Evolutionary conservation across 2,113 vertebrate genomes (phyloP).

Genomic region (Salvelinus sp.): DNA sequence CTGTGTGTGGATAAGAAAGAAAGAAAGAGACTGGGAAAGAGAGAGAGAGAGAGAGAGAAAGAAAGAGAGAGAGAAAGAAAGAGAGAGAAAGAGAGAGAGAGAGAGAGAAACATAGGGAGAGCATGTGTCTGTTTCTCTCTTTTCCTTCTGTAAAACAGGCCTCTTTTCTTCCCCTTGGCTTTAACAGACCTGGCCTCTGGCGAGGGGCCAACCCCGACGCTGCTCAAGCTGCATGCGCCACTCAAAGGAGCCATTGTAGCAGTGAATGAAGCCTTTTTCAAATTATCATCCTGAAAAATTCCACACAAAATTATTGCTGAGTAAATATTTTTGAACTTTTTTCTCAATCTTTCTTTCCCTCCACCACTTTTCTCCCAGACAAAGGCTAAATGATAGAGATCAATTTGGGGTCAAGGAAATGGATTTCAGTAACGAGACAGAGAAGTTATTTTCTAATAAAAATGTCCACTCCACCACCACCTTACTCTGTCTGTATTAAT

Average conservation of each 20-base stretch:
- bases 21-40: background rate
- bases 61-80: background rate
- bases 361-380: background rate
- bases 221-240: conserved; percentile 44
- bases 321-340: conserved; percentile 77
- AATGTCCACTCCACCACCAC: no score
- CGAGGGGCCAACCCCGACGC: conserved; percentile 50
- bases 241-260: conserved; percentile 83
- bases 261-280: conserved; percentile 66
- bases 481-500: no score
- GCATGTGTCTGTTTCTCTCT: conserved; percentile 36
- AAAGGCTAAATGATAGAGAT: no score
- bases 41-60: background rate
- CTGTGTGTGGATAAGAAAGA: background rate
- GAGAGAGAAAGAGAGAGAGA: background rate
- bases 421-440: no score
- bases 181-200: conserved; percentile 66
- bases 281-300: conserved; percentile 71
- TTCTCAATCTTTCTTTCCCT: background rate
- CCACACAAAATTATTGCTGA: conserved; percentile 71
- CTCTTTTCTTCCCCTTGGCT: conserved; percentile 55
- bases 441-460: no score
- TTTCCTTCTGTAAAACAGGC: conserved; percentile 58
- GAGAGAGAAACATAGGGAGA: conserved; percentile 7
- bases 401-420: no score